A percentile compares a stretch with the other conserved stretches of the same genome.
Evolutionary conservation across 2,797 vertebrate species (phyloP).

Genomic region (Sarcoramphus papa): DNA sequence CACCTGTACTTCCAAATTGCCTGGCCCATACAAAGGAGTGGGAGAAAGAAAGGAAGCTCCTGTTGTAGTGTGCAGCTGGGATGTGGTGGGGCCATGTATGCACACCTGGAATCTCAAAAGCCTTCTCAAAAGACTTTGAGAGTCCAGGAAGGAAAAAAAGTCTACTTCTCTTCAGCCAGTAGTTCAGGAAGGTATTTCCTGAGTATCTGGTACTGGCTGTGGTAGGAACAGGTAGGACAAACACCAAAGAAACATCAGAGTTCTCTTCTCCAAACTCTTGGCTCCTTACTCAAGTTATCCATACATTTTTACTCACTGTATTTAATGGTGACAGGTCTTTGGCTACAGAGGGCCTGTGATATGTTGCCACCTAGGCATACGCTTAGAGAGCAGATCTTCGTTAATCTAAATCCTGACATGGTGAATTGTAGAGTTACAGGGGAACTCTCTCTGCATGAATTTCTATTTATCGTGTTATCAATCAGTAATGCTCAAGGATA

Average conservation of each 20-base stretch:
- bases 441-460: neutral
- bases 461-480: neutral
- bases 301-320: neutral
- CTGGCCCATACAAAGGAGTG: neutral
- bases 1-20: neutral
- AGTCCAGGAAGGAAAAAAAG: neutral
- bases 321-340: neutral
- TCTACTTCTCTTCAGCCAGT: neutral
- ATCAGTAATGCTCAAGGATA: neutral
- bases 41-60: neutral
- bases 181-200: neutral
- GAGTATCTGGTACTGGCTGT: neutral
- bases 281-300: neutral
- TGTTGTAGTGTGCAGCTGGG: neutral
- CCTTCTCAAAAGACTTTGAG: neutral
- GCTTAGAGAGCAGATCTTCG: neutral
- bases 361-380: neutral
- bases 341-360: neutral
- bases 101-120: neutral
- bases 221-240: neutral
- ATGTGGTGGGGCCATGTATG: neutral
- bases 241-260: neutral
- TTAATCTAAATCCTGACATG: neutral
- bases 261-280: neutral
- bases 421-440: neutral